Evolutionary conservation across 1,140 invertebrate species (phyloP).

Genomic region (Argopecten irradians): DNA sequence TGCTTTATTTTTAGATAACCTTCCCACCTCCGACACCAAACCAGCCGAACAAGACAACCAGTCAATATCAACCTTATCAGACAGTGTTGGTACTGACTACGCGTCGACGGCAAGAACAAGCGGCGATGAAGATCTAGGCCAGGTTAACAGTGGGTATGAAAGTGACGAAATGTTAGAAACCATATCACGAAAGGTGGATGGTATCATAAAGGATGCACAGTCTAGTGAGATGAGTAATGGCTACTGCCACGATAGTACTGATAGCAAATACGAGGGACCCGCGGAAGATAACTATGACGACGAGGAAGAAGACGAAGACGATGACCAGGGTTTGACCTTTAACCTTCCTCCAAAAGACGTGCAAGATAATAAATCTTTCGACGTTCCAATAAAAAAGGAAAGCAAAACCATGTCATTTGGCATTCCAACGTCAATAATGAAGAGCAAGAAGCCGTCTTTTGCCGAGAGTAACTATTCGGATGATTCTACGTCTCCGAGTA

Average conservation of each 20-base stretch:
- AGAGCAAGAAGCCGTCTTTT: background rate
- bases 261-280: background rate
- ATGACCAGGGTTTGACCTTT: background rate
- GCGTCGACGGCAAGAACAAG: background rate
- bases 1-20: background rate
- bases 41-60: background rate
- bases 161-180: conserved; percentile 38
- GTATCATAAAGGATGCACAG: conserved; percentile 26
- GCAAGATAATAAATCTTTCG: background rate
- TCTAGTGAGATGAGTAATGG: conserved; percentile 28
- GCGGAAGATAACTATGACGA: background rate
- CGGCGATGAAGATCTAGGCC: conserved; percentile 31
- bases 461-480: background rate
- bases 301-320: background rate
- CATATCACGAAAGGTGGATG: conserved; percentile 30
- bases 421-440: background rate
- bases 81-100: background rate
- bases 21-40: background rate
- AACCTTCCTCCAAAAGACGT: background rate
- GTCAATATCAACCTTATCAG: background rate
- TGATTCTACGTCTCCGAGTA: conserved; percentile 3
- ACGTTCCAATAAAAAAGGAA: background rate
- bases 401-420: background rate
- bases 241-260: background rate
- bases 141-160: conserved; percentile 44